Percentiles rank a stretch among this genome's conserved stretches.
Conservation (phyloP, 2,888 invertebrate species). For the Pristionchus fissidentatus region DNA sequence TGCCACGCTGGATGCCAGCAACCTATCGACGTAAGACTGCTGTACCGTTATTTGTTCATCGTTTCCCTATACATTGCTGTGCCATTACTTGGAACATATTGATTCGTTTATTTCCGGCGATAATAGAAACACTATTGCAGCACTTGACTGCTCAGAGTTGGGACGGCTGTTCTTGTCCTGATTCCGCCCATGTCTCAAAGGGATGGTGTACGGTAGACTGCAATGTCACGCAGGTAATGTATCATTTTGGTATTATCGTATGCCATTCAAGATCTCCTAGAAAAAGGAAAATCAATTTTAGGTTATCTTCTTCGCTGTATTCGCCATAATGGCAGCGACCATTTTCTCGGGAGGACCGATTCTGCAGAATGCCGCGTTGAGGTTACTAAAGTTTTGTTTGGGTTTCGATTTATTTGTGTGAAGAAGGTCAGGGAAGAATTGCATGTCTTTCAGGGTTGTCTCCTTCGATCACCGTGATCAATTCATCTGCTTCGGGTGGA, state of each 20-base stretch:
- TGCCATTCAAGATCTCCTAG: neutral
- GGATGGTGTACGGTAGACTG: slow-evolving; percentile 54
- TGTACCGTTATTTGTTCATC: too few species aligned
- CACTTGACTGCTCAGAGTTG: slow-evolving; percentile 18
- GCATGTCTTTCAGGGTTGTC: slow-evolving; percentile 55
- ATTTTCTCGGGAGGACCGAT: slow-evolving; percentile 61
- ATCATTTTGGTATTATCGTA: neutral
- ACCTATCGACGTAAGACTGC: slow-evolving; percentile 31
- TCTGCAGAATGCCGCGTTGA: slow-evolving; percentile 58
- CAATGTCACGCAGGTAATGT: slow-evolving; percentile 41
- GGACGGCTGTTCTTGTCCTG: slow-evolving; percentile 19
- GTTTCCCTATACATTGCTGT: neutral
- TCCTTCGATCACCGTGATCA: slow-evolving; percentile 61
- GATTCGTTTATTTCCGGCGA: too few species aligned
- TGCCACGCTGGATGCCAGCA: slow-evolving; percentile 62
- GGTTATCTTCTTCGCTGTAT: slow-evolving; percentile 57
- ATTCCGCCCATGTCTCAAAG: slow-evolving; percentile 33
- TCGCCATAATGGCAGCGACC: slow-evolving; percentile 57
- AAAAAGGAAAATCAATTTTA: neutral
- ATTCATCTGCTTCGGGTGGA: slow-evolving; percentile 65
- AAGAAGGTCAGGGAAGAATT: neutral
- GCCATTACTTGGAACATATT: too few species aligned
- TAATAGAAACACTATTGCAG: neutral
- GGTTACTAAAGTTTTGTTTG: slow-evolving; percentile 42
- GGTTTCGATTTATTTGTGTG: neutral